Evolutionary conservation across 2,113 vertebrate genomes (phyloP).

Genomic region (Trogon surrucura): DNA sequence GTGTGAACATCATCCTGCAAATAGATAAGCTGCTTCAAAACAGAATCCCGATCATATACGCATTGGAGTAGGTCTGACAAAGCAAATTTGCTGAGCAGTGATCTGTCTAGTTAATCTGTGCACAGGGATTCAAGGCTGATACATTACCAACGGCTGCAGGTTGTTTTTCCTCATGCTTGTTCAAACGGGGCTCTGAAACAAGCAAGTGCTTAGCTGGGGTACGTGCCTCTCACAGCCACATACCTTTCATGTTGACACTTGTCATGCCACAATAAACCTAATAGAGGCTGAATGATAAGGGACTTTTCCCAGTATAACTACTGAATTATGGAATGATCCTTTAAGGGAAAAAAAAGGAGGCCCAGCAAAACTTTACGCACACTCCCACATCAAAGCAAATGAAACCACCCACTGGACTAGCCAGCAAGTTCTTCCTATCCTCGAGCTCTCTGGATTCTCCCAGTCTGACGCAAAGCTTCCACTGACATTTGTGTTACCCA

Average conservation of each 20-base stretch:
- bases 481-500: background rate
- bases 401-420: background rate
- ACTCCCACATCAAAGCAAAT: background rate
- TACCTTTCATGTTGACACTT: background rate
- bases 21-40: too few relatives aligned
- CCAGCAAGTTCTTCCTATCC: background rate
- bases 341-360: background rate
- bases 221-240: too few relatives aligned
- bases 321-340: background rate
- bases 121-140: background rate
- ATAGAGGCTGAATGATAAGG: background rate
- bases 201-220: too few relatives aligned
- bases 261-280: background rate
- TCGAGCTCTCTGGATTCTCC: background rate
- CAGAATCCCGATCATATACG: background rate
- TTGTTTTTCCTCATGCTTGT: background rate
- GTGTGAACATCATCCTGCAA: too few relatives aligned
- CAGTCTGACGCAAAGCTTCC: background rate
- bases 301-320: background rate
- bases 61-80: background rate
- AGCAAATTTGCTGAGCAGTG: background rate
- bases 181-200: background rate
- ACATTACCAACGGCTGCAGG: fast-evolving
- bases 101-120: background rate
- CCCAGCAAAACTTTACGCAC: background rate